Evolutionary conservation across 1,140 invertebrate genomes (phyloP).

Genomic region (Ceratina japonica): DNA sequence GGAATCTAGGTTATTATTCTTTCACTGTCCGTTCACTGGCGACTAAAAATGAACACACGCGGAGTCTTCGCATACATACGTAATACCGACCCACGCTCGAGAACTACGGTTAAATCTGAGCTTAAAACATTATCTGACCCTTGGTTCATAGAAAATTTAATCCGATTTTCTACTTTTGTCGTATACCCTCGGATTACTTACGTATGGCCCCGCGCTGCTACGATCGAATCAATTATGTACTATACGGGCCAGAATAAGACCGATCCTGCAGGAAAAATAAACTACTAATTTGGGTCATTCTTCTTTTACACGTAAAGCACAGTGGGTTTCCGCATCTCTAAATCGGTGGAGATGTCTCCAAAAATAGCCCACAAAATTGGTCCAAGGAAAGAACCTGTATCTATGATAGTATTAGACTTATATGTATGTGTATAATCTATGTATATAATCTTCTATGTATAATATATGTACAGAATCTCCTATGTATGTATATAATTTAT

Average conservation of each 20-base stretch:
- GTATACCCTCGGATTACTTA: background rate
- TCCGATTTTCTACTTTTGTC: constrained; percentile 18
- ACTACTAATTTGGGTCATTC: background rate
- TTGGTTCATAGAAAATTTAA: constrained; percentile 10
- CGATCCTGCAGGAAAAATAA: no score
- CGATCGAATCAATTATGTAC: background rate
- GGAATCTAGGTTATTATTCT: background rate
- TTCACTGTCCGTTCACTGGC: background rate
- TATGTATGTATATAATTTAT: background rate
- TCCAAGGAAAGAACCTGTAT: no score
- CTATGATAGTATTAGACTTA: no score
- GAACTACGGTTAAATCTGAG: background rate
- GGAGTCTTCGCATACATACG: background rate
- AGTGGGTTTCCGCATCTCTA: no score
- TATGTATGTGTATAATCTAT: no score
- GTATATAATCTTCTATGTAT: no score
- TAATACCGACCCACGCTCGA: background rate
- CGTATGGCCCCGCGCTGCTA: background rate
- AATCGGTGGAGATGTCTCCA: no score
- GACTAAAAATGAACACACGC: background rate
- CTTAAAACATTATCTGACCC: constrained; percentile 8
- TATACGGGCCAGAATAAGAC: background rate
- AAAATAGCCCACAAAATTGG: no score
- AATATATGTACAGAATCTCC: no score
- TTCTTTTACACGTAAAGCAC: no score